Evolutionary conservation across 2,888 invertebrate species (phyloP).

Genomic region (Philonicus albiceps): DNA sequence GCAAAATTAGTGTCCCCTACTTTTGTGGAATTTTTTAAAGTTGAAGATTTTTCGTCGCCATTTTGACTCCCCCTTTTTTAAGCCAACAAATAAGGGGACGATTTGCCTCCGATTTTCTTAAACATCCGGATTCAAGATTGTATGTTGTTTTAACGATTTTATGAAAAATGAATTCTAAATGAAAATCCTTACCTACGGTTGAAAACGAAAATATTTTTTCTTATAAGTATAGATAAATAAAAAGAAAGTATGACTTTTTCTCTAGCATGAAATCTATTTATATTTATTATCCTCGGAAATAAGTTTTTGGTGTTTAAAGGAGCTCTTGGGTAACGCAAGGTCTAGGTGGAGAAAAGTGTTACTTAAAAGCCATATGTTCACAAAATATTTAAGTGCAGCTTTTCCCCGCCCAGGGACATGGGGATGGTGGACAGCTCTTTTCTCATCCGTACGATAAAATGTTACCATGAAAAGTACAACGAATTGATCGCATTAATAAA

Average conservation of each 20-base stretch:
- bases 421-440: constrained; percentile 43
- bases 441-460: constrained; percentile 40
- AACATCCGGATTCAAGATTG: too few relatives aligned
- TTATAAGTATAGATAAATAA: neutral
- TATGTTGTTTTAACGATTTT: neutral
- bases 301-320: neutral
- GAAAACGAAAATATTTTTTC: neutral
- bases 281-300: neutral
- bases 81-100: neutral
- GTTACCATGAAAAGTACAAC: constrained; percentile 56
- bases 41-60: neutral
- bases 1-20: too few relatives aligned
- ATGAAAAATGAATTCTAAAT: neutral
- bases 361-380: constrained; percentile 35
- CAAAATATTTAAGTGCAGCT: constrained; percentile 49
- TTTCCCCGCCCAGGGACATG: constrained; percentile 45
- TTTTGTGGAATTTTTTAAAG: neutral
- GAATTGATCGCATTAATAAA: constrained; percentile 64
- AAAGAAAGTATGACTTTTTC: too few relatives aligned
- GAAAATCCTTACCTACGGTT: neutral
- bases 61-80: neutral
- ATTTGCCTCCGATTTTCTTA: too few relatives aligned
- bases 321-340: neutral
- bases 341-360: neutral
- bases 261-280: neutral